Evolutionary conservation across 2,888 invertebrate species (phyloP).

Genomic region (Sesamia inferens): DNA sequence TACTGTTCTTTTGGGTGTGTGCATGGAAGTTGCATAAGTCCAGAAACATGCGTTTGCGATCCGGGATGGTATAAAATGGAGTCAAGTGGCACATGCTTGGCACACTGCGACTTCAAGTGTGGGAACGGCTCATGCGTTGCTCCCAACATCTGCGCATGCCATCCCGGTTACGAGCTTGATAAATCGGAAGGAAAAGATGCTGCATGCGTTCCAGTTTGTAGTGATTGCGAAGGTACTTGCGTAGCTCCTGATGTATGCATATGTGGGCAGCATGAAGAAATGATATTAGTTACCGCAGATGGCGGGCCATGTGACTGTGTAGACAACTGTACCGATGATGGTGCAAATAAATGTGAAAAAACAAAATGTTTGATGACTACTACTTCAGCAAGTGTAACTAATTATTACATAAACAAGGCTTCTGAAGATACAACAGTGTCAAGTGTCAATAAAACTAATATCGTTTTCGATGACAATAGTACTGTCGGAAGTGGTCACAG

Average conservation of each 20-base stretch:
- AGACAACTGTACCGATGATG: constrained; percentile 38
- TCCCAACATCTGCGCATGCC: constrained; percentile 67
- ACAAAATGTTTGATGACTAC: constrained; percentile 50
- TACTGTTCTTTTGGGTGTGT: constrained; percentile 60
- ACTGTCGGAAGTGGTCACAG: not conserved
- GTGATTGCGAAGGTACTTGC: constrained; percentile 60
- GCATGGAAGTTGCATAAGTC: constrained; percentile 63
- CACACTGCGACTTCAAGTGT: constrained; percentile 64
- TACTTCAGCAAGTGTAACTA: constrained; percentile 13
- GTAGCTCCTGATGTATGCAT: constrained; percentile 55
- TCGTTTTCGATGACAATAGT: not conserved
- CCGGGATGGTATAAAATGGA: constrained; percentile 62
- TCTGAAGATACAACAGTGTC: not conserved
- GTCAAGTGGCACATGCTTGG: constrained; percentile 45
- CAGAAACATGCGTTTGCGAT: constrained; percentile 61
- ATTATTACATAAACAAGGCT: not conserved
- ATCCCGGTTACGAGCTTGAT: constrained; percentile 52
- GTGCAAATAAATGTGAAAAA: constrained; percentile 41
- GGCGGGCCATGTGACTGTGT: constrained; percentile 55
- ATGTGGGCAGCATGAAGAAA: constrained; percentile 49
- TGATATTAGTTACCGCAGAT: constrained; percentile 25
- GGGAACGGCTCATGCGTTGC: constrained; percentile 66
- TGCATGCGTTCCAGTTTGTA: constrained; percentile 57
- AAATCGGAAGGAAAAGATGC: not conserved
- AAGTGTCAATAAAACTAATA: constrained; percentile 8